Evolutionary conservation across 2,113 vertebrate species (phyloP), one percentile per base, ranked within the genome.

Genomic region (Poeciliopsis occidentalis): DNA sequence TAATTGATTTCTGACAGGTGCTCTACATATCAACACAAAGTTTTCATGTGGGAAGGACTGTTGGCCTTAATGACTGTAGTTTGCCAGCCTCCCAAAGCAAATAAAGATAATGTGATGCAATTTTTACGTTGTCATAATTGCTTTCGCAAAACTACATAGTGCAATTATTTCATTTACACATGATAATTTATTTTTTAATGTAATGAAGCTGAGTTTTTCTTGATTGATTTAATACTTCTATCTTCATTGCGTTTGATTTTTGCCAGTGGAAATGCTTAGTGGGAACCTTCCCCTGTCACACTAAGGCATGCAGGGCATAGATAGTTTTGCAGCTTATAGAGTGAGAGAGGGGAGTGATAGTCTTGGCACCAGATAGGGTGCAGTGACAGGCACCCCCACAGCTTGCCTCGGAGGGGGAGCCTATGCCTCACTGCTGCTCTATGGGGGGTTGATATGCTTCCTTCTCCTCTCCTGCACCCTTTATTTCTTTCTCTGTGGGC

Each of bases 301-400:
- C 64, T 34, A 47, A 84, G 77, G 64, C 73, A 63, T 64, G 66
- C 57, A 3, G 19, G 64, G 71, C 75, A 76, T 67, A 77, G 73
- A 79, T 71, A 79, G 67, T 80, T 86, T 80, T 90, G 76, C 79
- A 86, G 84, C 81, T 81, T 80, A 71, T 73, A 74, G 79, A 82
- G 86, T 61, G 81, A 57, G 51, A 54, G 47, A 57, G 73, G 78
- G 76, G 74, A 77, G 47, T 26, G 76, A 78, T 71, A 68, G 62
- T 83, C 80, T 70, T 85, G 78, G 78, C 80, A 76, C 41, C 71
- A 85, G 87, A 85, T 85, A 88, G 80, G 75, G 82, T 75, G 69
- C 81, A 73, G 78, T 86, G 88, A 87, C 80, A 85, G 69, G 44
- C 82, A 82, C 82, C 74, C 71, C 80, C 67, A 78, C 73, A 80